Percentiles rank a stretch among this genome's conserved stretches.
phyloP scores from a whole-genome alignment of 1,140 invertebrate species.

The Nephila pilipes region DNA sequence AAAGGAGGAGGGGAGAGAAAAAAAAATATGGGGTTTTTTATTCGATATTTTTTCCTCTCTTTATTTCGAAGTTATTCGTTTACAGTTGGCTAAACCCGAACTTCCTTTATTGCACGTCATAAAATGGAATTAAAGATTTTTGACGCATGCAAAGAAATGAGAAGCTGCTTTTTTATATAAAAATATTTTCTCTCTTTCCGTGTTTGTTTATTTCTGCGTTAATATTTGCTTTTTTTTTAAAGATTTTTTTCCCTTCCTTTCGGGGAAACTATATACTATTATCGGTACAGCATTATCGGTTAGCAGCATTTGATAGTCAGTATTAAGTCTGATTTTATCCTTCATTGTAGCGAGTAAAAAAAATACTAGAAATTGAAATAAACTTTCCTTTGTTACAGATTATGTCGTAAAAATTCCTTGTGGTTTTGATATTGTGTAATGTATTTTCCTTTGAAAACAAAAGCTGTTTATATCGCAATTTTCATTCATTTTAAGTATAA shows the following conservation, averaged over 20 bases:
- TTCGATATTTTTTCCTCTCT: conserved; percentile 55
- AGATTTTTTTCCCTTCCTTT: background rate
- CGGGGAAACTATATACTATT: background rate
- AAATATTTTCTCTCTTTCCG: background rate
- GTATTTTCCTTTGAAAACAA: too few relatives aligned
- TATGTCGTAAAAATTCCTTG: too few relatives aligned
- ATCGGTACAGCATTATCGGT: background rate
- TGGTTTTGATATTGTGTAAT: too few relatives aligned
- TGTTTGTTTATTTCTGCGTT: background rate
- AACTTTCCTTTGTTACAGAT: too few relatives aligned
- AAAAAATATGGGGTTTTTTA: conserved; percentile 24
- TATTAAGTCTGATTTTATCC: background rate
- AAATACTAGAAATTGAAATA: too few relatives aligned
- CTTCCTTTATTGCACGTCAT: conserved; percentile 73
- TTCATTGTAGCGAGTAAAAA: too few relatives aligned
- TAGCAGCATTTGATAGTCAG: background rate
- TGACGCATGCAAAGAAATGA: conserved; percentile 67
- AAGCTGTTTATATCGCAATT: too few relatives aligned
- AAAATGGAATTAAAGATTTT: conserved; percentile 74
- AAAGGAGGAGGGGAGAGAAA: background rate
- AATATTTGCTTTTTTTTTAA: background rate
- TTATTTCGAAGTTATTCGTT: conserved; percentile 75
- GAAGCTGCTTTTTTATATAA: conserved; percentile 32
- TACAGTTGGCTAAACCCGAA: conserved; percentile 72
- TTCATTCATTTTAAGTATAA: too few relatives aligned